These are phyloP conservation scores for Probaryconus sp. DNA, from an alignment of 1,140 invertebrate genomes.

Conservation along the genomic window DNA sequence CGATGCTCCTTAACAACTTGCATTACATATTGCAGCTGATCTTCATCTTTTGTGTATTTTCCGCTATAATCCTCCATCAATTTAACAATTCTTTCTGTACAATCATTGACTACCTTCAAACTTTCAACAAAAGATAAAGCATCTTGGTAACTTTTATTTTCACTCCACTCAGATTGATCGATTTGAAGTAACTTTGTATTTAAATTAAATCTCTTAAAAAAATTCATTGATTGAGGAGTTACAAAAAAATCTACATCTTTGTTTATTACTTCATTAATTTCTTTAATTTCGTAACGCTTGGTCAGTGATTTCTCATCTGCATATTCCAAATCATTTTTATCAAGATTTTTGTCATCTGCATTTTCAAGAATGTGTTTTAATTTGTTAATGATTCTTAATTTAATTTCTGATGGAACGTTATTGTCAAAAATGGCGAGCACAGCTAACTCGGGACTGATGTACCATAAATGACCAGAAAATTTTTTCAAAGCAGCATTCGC, in stretches of 20 bases:
- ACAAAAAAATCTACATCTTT: constrained; percentile 22
- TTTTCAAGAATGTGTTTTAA: background rate
- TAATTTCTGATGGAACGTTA: constrained; percentile 20
- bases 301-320: constrained; percentile 6
- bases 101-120: constrained; percentile 25
- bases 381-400: constrained; percentile 31
- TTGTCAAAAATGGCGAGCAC: constrained; percentile 45
- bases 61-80: constrained; percentile 20
- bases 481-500: constrained; percentile 40
- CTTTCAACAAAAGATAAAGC: background rate
- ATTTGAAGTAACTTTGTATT: constrained; percentile 14
- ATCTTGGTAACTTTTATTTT: constrained; percentile 13
- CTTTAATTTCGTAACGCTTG: constrained; percentile 4
- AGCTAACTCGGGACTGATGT: constrained; percentile 39
- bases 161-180: constrained; percentile 5
- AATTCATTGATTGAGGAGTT: background rate
- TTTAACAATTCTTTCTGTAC: constrained; percentile 12
- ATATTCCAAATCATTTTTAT: constrained; percentile 7
- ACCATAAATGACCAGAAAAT: constrained; percentile 56
- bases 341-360: constrained; percentile 1
- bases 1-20: constrained; percentile 17
- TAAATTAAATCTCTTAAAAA: constrained; percentile 17
- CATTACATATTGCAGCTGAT: constrained; percentile 10
- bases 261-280: constrained; percentile 1
- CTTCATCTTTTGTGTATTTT: constrained; percentile 14